phyloP scores from a whole-genome alignment of 2,888 invertebrate genomes.

The Lasioglossum zephyrum region DNA sequence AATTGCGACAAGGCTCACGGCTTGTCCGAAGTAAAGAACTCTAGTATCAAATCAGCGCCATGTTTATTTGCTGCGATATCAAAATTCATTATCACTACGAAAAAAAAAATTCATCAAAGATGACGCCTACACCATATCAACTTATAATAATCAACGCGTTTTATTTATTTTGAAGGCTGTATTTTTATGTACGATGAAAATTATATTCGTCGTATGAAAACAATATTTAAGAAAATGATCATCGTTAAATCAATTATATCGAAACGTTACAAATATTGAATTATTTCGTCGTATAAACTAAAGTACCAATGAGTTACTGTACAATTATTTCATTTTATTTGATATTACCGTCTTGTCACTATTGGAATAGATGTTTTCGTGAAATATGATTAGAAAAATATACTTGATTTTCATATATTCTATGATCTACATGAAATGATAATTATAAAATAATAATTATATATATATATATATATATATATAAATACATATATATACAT shows the following conservation, averaged over 20 bases:
- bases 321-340: not conserved
- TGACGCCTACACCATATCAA: constrained; percentile 78
- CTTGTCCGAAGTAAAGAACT: constrained; percentile 56
- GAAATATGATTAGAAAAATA: constrained; percentile 1
- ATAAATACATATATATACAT: not conserved
- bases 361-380: not conserved
- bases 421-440: not conserved
- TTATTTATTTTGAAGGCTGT: constrained; percentile 15
- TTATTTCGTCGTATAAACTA: constrained; percentile 3
- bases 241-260: not conserved
- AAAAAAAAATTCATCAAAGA: constrained; percentile 74
- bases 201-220: constrained; percentile 5
- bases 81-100: constrained; percentile 79
- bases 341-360: not conserved
- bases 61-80: constrained; percentile 77
- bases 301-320: not conserved
- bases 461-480: not conserved
- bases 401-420: not conserved
- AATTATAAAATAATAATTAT: not conserved
- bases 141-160: constrained; percentile 48
- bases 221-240: not conserved
- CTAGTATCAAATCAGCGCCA: constrained; percentile 77
- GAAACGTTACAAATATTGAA: constrained; percentile 4
- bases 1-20: constrained; percentile 45
- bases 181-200: constrained; percentile 21